phyloP scores from a whole-genome alignment of 2,888 invertebrate genomes.

The Erebia epiphron region DNA sequence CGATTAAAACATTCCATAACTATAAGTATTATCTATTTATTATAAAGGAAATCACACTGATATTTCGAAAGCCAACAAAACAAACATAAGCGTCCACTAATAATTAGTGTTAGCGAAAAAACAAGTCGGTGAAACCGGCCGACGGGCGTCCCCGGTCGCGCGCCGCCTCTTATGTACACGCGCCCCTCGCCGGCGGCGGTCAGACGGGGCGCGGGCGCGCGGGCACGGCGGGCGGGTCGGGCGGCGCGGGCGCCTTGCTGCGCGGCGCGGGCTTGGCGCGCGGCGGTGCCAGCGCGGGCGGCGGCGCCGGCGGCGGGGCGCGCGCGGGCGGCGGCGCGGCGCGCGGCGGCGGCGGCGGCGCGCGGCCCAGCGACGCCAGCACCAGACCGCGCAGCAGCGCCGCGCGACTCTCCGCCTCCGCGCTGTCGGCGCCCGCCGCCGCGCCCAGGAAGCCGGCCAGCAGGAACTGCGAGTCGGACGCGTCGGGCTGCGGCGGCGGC shows the following conservation, averaged over 20 bases:
- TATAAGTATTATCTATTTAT: slow-evolving; percentile 60
- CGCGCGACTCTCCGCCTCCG: slow-evolving; percentile 68
- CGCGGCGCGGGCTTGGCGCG: slow-evolving; percentile 56
- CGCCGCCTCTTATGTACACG: slow-evolving; percentile 55
- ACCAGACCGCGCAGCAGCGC: slow-evolving; percentile 72
- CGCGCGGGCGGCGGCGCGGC: slow-evolving; percentile 52
- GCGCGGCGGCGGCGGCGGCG: slow-evolving; percentile 51
- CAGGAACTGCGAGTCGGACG: slow-evolving; percentile 65
- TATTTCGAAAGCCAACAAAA: slow-evolving; percentile 80
- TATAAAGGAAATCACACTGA: slow-evolving; percentile 77
- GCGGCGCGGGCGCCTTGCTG: slow-evolving; percentile 47
- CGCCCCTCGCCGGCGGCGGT: slow-evolving; percentile 53
- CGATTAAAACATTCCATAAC: slow-evolving; percentile 75
- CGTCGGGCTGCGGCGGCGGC: slow-evolving; percentile 66
- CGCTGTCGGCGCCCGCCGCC: slow-evolving; percentile 52
- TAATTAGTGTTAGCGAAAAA: slow-evolving; percentile 67
- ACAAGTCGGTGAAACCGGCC: slow-evolving; percentile 60
- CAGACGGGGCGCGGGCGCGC: slow-evolving; percentile 42
- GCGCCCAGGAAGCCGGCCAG: slow-evolving; percentile 66
- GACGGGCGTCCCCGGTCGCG: slow-evolving; percentile 48
- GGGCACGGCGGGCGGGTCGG: slow-evolving; percentile 46
- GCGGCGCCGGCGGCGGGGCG: slow-evolving; percentile 65
- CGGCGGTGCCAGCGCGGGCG: slow-evolving; percentile 71
- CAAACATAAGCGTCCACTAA: slow-evolving; percentile 77
- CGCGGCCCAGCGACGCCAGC: slow-evolving; percentile 73